phyloP scores from a whole-genome alignment of 2,888 invertebrate species.

The Pelosia muscerda region DNA sequence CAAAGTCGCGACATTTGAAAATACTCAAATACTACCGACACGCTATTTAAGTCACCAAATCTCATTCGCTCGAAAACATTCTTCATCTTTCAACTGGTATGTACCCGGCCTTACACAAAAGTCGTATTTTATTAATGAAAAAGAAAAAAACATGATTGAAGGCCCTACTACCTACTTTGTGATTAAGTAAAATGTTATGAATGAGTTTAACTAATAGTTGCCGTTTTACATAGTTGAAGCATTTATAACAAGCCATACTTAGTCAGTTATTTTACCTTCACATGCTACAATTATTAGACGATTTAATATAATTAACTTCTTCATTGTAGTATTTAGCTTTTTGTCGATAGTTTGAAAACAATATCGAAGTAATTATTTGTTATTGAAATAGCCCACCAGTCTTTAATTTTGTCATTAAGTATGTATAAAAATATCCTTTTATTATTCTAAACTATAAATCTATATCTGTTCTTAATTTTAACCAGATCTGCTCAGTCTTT shows the following conservation, averaged over 20 bases:
- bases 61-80: neutral
- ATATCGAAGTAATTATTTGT: neutral
- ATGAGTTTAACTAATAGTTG: neutral
- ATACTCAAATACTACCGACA: no score
- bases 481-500: no score
- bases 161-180: neutral
- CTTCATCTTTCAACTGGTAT: neutral
- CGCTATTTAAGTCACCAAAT: neutral
- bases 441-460: no score
- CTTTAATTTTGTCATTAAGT: no score
- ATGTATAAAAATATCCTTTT: no score
- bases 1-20: no score
- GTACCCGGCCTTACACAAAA: neutral
- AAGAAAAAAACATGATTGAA: conserved; percentile 1
- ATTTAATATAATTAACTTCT: neutral
- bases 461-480: no score
- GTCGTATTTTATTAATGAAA: conserved; percentile 1
- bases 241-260: conserved; percentile 4
- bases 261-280: conserved; percentile 1
- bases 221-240: neutral
- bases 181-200: neutral
- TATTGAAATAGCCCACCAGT: neutral
- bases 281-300: conserved; percentile 1
- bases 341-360: neutral
- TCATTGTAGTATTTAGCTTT: neutral